These are phyloP conservation scores for Gryllus bimaculatus DNA, from an alignment of 1,140 invertebrate species.

Conservation along the genomic window DNA sequence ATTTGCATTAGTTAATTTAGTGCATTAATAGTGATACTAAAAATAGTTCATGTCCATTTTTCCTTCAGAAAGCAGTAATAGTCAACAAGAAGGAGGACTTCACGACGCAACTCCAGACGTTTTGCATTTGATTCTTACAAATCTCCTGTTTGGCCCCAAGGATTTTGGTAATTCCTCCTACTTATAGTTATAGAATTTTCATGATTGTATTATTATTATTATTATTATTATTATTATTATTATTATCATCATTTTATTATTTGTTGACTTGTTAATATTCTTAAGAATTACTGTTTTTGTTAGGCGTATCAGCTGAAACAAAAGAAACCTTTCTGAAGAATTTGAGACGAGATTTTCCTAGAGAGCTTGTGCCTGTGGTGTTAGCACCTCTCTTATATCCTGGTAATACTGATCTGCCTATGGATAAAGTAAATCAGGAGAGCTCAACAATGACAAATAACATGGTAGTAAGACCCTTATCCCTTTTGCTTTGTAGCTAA, in stretches of 20 bases:
- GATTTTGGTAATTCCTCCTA: constrained; percentile 36
- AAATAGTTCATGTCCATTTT: background rate
- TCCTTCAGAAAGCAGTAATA: constrained; percentile 41
- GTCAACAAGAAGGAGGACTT: constrained; percentile 66
- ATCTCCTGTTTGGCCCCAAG: constrained; percentile 41
- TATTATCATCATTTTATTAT: background rate
- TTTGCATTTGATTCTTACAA: constrained; percentile 68
- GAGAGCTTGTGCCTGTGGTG: constrained; percentile 76
- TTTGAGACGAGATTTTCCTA: constrained; percentile 76
- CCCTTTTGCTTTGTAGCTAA: too few species aligned
- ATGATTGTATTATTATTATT: background rate
- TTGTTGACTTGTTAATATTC: background rate
- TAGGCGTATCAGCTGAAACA: constrained; percentile 55
- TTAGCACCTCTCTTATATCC: constrained; percentile 78
- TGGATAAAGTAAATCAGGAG: constrained; percentile 44
- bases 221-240: background rate
- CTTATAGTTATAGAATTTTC: background rate
- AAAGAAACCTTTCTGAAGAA: constrained; percentile 71
- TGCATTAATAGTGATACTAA: background rate
- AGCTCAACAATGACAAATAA: constrained; percentile 45
- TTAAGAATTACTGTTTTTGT: background rate
- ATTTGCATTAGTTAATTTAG: background rate
- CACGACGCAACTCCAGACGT: constrained; percentile 82
- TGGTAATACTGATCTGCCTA: constrained; percentile 59
- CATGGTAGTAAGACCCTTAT: constrained; percentile 40